Conservation (phyloP, 2,888 invertebrate species). For the Cynaeus angustus region DNA sequence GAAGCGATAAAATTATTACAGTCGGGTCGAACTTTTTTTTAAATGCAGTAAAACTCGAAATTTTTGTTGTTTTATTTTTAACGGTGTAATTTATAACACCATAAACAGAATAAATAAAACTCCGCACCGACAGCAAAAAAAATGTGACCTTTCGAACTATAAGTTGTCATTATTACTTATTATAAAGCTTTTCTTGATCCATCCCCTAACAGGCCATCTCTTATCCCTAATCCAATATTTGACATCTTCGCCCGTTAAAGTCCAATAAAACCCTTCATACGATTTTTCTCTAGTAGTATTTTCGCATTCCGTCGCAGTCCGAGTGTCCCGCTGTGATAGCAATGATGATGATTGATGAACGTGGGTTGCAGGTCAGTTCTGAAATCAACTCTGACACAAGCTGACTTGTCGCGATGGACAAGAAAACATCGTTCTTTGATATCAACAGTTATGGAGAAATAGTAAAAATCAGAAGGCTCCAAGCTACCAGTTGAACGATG, state of each 20-base stretch:
- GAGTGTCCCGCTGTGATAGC: conserved; percentile 4
- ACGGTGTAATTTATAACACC: no score
- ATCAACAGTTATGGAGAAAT: conserved; percentile 29
- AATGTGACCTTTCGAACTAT: no score
- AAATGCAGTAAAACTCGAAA: no score
- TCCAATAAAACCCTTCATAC: conserved; percentile 1
- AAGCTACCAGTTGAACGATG: conserved; percentile 44
- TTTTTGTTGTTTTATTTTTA: no score
- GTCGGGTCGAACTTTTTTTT: no score
- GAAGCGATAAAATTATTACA: no score
- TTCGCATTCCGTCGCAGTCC: background rate
- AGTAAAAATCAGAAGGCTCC: conserved; percentile 12
- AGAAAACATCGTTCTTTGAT: conserved; percentile 15
- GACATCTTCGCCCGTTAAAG: background rate
- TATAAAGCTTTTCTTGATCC: no score
- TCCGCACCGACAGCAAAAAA: no score
- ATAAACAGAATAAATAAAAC: no score
- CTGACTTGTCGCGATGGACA: conserved; percentile 9
- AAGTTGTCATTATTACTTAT: no score
- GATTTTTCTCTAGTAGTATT: conserved; percentile 1
- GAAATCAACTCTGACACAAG: conserved; percentile 21
- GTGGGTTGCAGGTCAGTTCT: conserved; percentile 13
- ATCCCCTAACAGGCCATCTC: background rate
- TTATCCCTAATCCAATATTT: background rate
- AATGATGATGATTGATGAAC: conserved; percentile 26